Percentiles rank a stretch among this genome's conserved stretches.
These are phyloP conservation scores for Leucophenga varia DNA, from an alignment of 1,140 invertebrate species.

Conservation along the genomic window DNA sequence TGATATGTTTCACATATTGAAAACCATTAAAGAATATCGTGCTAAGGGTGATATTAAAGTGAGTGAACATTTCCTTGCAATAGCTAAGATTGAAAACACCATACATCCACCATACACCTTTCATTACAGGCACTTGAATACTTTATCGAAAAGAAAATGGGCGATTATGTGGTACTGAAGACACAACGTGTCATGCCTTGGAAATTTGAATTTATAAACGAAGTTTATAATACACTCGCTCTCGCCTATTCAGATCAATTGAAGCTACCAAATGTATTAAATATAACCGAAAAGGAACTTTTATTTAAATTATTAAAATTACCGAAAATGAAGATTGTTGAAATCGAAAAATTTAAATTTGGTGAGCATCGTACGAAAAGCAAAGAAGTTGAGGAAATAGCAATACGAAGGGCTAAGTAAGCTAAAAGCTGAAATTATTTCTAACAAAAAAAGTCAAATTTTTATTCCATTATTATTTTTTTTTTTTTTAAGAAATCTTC, in stretches of 20 bases:
- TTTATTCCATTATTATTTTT: no score
- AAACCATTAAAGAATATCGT: slow-evolving; percentile 27
- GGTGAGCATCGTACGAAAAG: slow-evolving; percentile 40
- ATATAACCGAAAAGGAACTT: slow-evolving; percentile 2
- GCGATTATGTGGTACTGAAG: slow-evolving; percentile 42
- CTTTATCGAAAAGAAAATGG: slow-evolving; percentile 44
- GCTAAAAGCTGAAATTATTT: no score
- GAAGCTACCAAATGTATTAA: slow-evolving; percentile 18
- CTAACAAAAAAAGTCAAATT: no score
- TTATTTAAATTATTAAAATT: slow-evolving; percentile 26
- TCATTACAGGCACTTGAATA: slow-evolving; percentile 24
- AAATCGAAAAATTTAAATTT: slow-evolving; percentile 32
- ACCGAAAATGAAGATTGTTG: slow-evolving; percentile 25
- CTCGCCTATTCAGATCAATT: slow-evolving; percentile 37
- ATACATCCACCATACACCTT: no score
- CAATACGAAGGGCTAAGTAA: slow-evolving; percentile 19
- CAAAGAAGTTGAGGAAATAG: slow-evolving; percentile 13
- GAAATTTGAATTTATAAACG: slow-evolving; percentile 49
- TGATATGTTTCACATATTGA: slow-evolving; percentile 33
- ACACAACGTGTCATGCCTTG: slow-evolving; percentile 46
- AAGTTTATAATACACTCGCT: slow-evolving; percentile 46
- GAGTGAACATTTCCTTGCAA: no score
- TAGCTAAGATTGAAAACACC: no score
- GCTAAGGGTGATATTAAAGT: slow-evolving; percentile 27
- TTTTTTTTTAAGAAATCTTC: no score